Base-by-base conservation (phyloP, 2,113 vertebrate species). In the Dermatemys mawii region DNA sequence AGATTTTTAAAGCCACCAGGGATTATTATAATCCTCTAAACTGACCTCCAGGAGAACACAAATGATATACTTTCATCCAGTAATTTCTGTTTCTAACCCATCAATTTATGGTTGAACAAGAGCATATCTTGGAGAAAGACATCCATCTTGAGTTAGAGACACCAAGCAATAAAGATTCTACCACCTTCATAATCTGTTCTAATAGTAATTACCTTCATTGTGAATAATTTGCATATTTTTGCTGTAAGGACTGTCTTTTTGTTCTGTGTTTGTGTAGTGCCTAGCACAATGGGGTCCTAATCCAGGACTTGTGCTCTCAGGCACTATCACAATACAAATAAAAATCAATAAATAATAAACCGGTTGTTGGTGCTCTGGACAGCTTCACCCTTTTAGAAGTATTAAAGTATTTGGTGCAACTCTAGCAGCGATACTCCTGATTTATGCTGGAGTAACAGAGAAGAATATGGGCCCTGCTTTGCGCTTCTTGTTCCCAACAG, bases 101-200 rank as follows among this genome's bases (percentile, higher is more conserved):
- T 93, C 90, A 96, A 96, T 16, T 75, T 67, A 41, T 5, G 46
- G 91, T 67, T 90, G 89, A 96, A 95, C 91, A 90, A 90, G 78
- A 90, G 48, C 32, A 57, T 27, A 54, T 90, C 41, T 82, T 85
- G 48, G 75, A 19, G 0, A 41, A 7, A 14, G 86, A 87, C 63
- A 73, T 41, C 5, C 41, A 48, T 21, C 29, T 16, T 70, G 50
- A 29, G 75, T 60, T 81, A 86, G 84, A 16, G 86, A 50, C 53
- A 88, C 55, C 14, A 48, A 78, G 89, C 19, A 78, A 73, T 12
- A 19, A 16, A 22, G 11, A 44, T 90, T 92, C 92, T 81, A 89
- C 6, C 46, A 26, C 50, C 14, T 46, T 13, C 51, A 11, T 55
- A 14, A 78, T 83, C 75, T 41, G 41, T 83, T 76, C 55, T 41